Conservation (phyloP, 30 jellyfish, hydroid and myxozoan genomes). For the Chrysaora quinquecirrha region DNA sequence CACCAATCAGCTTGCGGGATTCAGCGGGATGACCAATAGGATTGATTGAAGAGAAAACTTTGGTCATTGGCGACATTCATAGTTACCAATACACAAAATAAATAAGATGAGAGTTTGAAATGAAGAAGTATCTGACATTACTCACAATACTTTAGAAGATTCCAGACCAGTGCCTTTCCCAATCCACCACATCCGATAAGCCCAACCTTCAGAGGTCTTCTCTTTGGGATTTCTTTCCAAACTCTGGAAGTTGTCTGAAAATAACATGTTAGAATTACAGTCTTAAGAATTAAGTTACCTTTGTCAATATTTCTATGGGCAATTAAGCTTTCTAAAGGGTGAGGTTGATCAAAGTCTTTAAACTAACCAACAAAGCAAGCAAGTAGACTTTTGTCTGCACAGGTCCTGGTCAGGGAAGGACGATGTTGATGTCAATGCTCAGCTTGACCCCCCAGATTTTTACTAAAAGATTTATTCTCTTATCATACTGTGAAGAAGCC, state of each 20-base stretch:
- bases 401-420: not conserved
- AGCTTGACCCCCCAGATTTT: too few species aligned
- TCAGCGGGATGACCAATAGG: too few species aligned
- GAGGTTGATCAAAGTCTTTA: not conserved
- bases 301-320: not conserved
- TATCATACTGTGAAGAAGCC: too few species aligned
- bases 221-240: constrained; percentile 50
- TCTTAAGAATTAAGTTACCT: not conserved
- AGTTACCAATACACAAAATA: not conserved
- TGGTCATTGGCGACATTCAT: not conserved
- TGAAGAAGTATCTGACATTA: not conserved
- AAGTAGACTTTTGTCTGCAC: not conserved
- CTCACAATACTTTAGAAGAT: constrained; percentile 51
- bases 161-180: constrained; percentile 45
- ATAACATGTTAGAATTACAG: not conserved
- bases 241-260: constrained; percentile 13
- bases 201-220: constrained; percentile 61
- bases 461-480: too few species aligned
- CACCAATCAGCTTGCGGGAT: too few species aligned
- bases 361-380: not conserved
- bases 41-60: not conserved
- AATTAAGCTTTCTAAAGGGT: not conserved
- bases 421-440: not conserved
- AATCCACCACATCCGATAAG: constrained; percentile 66
- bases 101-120: not conserved